Conservation (phyloP, 2,113 vertebrate genomes). For the Amphilophus citrinellus region DNA sequence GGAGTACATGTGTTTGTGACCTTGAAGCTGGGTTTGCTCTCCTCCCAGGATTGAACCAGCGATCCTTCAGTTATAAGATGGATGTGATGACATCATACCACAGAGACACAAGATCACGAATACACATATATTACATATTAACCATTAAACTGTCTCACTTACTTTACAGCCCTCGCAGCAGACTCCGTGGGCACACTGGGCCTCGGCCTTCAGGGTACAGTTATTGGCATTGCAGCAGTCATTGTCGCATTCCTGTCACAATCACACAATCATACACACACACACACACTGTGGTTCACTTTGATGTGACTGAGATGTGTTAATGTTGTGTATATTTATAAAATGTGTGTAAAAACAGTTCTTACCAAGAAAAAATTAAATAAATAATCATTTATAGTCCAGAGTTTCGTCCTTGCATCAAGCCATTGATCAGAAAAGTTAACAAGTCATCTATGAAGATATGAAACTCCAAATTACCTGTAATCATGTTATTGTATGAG, state of each 20-base stretch:
- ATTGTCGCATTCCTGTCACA: conserved; percentile 87
- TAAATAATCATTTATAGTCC: too few species aligned
- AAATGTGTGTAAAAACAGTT: too few species aligned
- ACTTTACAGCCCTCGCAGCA: conserved; percentile 93
- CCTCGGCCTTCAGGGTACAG: conserved; percentile 89
- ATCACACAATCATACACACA: background rate
- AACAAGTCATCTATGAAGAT: too few species aligned
- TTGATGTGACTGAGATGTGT: background rate
- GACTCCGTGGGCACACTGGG: conserved; percentile 90
- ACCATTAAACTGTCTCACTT: conserved; percentile 29
- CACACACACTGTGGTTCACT: background rate
- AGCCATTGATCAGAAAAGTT: too few species aligned
- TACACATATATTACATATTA: background rate
- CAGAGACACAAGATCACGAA: background rate
- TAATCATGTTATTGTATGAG: too few species aligned
- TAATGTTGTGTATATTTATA: too few species aligned
- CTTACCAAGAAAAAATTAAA: too few species aligned
- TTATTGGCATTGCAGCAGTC: conserved; percentile 92
- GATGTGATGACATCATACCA: background rate
- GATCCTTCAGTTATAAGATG: background rate
- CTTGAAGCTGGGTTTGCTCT: too few species aligned
- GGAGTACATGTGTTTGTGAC: background rate
- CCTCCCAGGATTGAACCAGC: background rate
- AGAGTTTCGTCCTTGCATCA: too few species aligned
- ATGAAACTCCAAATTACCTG: too few species aligned